Percentiles rank a stretch among this genome's conserved stretches.
phyloP scores from a whole-genome alignment of 1,140 invertebrate genomes.

The Pissodes strobi region DNA sequence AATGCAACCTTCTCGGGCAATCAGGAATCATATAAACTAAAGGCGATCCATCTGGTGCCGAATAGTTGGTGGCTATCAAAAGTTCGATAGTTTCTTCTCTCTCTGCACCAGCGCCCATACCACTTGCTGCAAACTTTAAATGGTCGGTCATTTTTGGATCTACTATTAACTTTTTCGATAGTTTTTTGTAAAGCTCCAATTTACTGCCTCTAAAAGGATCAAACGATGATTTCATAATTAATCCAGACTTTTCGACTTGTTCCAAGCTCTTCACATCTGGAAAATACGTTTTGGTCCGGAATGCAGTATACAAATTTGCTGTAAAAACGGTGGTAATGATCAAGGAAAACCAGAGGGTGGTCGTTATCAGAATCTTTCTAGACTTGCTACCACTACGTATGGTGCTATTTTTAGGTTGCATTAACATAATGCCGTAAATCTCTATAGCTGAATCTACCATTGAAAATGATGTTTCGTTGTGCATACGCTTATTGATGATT shows the following conservation, averaged over 20 bases:
- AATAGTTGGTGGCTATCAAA: conserved; percentile 21
- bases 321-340: background rate
- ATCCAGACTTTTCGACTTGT: background rate
- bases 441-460: background rate
- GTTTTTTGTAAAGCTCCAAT: background rate
- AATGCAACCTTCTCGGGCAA: conserved; percentile 32
- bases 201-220: conserved; percentile 9
- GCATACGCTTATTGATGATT: background rate
- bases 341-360: background rate
- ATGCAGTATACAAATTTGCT: background rate
- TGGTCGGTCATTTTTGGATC: background rate
- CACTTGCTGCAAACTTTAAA: conserved; percentile 1
- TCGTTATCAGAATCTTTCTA: background rate
- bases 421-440: background rate
- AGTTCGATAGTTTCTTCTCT: conserved; percentile 26
- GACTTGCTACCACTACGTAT: background rate
- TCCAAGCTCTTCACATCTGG: conserved; percentile 5
- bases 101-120: conserved; percentile 25
- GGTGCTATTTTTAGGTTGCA: background rate
- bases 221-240: conserved; percentile 4
- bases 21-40: conserved; percentile 40
- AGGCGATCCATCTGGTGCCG: conserved; percentile 15
- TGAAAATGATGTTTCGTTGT: background rate
- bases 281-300: background rate
- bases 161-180: background rate